phyloP scores from a whole-genome alignment of 2,888 invertebrate species.

The Petrophora chlorosata region DNA sequence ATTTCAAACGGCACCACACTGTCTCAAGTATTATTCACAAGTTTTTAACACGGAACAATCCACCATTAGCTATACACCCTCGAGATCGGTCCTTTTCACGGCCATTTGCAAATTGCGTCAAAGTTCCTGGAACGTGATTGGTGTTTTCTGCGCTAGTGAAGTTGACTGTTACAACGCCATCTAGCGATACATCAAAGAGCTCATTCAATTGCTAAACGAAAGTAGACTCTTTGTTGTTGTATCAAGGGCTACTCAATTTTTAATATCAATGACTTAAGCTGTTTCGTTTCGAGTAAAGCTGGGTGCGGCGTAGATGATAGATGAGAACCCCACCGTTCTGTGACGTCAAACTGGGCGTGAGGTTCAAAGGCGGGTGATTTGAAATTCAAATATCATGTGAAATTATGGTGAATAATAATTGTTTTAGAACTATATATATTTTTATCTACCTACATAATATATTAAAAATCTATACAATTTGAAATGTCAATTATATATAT shows the following conservation, averaged over 20 bases:
- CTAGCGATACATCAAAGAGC: constrained; percentile 51
- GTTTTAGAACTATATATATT: too few species aligned
- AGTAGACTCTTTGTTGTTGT: constrained; percentile 18
- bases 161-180: constrained; percentile 55
- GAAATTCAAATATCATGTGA: too few species aligned
- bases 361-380: constrained; percentile 55
- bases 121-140: constrained; percentile 78
- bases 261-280: constrained; percentile 40
- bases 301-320: constrained; percentile 72
- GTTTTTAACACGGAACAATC: constrained; percentile 74
- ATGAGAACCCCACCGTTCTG: constrained; percentile 75
- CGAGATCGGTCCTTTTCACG: constrained; percentile 80
- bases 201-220: constrained; percentile 44
- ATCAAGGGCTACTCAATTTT: constrained; percentile 34
- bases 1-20: constrained; percentile 74
- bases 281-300: constrained; percentile 51
- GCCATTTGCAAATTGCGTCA: constrained; percentile 85
- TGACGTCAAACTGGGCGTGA: constrained; percentile 85
- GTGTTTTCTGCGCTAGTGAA: constrained; percentile 71
- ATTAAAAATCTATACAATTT: too few species aligned
- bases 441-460: too few species aligned
- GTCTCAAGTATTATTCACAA: constrained; percentile 67
- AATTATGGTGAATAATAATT: neutral
- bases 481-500: too few species aligned
- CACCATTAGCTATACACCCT: constrained; percentile 80